Base-by-base conservation (phyloP, 1,140 invertebrate species). In the Helicoverpa armigera region DNA sequence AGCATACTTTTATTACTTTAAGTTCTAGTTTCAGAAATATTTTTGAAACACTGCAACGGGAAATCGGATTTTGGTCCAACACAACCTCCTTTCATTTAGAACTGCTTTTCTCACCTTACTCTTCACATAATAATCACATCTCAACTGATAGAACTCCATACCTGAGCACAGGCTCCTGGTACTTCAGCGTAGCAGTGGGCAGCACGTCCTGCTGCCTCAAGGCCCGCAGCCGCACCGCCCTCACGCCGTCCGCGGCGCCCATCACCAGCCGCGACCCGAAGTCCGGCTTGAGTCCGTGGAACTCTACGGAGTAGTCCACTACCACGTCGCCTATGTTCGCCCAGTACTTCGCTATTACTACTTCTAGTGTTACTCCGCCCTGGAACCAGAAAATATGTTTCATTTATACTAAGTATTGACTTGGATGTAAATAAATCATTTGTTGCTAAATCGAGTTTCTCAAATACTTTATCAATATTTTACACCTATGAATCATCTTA, bases 261-360 rank as follows among this genome's bases (percentile, higher is more conserved):
- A 98, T 96, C 35, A 78, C 77, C 60, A 93, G 67, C 48, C 78
- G 72, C 13, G 69, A 1, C 1, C 96, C 96, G 91, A 96, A 96
- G 83, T 96, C 96, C 5, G 98, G 96, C 83, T 96, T 96, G 50
- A 98, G 95, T n/a, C 98, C 98, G 93, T 97, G 97, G 91, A 99
- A 98, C 82, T 96, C 96, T 58, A 99, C 93, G 14, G 92, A 96
- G 91, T 98, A 98, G 88, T 97, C 96, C 11, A 99, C 90, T 51
- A 92, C 94, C 16, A 97, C 96, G 61, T 98, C 97, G 3, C 98
- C 98, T 16, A 98, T 95, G 95, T 97, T 98, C 1, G 98, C 98
- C 99, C 99, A 99, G 96, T 98, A 99, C 95, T 99, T 99, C 1
- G 98, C 98, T 69, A 99, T 95, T 73, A 97, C 98, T 29, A 99